These are phyloP conservation scores for Phacellophora camtschatica DNA, from an alignment of 30 jellyfish, hydroid and myxozoan species.

Conservation along the genomic window DNA sequence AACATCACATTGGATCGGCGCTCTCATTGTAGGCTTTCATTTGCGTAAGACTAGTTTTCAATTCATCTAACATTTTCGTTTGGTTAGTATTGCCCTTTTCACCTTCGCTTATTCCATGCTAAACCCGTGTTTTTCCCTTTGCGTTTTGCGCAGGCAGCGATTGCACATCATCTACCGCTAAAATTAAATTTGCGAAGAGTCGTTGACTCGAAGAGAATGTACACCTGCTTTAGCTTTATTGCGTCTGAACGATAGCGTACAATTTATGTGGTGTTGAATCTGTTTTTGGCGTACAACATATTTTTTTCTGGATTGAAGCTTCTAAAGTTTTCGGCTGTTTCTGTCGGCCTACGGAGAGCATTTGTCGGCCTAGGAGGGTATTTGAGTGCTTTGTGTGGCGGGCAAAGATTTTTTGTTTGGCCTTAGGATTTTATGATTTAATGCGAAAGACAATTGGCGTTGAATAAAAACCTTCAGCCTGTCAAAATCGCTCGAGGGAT, in stretches of 20 bases:
- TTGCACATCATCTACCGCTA: too few species aligned
- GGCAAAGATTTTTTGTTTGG: conserved; percentile 37
- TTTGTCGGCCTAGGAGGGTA: conserved; percentile 54
- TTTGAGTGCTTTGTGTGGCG: conserved; percentile 32
- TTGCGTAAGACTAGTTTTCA: background rate
- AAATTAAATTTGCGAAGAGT: too few species aligned
- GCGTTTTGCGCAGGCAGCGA: too few species aligned
- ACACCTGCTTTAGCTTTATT: background rate
- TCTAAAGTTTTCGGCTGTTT: too few species aligned
- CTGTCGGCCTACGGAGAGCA: too few species aligned
- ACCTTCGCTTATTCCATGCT: background rate
- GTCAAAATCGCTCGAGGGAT: conserved; percentile 62
- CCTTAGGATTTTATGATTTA: conserved; percentile 41
- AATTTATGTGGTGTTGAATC: too few species aligned
- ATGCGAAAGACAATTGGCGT: conserved; percentile 12
- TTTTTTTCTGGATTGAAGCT: too few species aligned
- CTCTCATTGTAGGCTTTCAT: conserved; percentile 14
- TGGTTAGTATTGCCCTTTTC: conserved; percentile 14
- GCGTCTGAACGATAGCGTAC: too few species aligned
- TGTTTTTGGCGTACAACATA: too few species aligned
- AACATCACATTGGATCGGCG: conserved; percentile 8
- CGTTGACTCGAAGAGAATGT: background rate
- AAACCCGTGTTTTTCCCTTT: background rate
- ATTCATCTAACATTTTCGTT: background rate
- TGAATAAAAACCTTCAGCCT: conserved; percentile 23